Conservation (phyloP, 2,888 invertebrate species). For the Gryllus longicercus region DNA sequence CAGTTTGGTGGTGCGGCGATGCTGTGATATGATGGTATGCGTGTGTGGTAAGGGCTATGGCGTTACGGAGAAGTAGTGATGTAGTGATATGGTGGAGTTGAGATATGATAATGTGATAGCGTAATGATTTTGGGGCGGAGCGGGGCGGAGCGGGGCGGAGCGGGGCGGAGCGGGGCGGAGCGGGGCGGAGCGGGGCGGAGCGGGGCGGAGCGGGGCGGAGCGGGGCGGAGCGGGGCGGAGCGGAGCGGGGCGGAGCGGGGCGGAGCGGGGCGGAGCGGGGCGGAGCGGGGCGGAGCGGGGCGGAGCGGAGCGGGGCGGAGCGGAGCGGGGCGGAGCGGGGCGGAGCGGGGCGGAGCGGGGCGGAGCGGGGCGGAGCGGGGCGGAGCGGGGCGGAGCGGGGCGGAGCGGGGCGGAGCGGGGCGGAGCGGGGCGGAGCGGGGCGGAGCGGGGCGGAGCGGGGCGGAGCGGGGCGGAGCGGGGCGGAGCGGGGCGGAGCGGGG, state of each 20-base stretch:
- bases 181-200: background rate
- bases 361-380: too few species aligned
- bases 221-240: background rate
- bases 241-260: background rate
- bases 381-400: background rate
- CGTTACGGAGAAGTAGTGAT: too few species aligned
- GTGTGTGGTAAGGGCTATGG: too few species aligned
- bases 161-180: too few species aligned
- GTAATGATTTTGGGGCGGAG: too few species aligned
- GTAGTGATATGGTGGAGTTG: too few species aligned
- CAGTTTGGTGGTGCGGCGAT: too few species aligned
- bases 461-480: background rate
- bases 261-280: background rate
- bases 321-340: background rate
- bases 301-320: background rate
- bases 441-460: too few species aligned
- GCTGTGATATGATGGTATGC: too few species aligned
- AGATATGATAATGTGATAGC: too few species aligned
- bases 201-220: background rate
- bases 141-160: too few species aligned
- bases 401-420: background rate
- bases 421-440: background rate
- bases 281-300: background rate
- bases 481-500: background rate
- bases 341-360: background rate